These are phyloP conservation scores for Seriola dumerili DNA, from an alignment of 2,113 vertebrate genomes.

Conservation along the genomic window DNA sequence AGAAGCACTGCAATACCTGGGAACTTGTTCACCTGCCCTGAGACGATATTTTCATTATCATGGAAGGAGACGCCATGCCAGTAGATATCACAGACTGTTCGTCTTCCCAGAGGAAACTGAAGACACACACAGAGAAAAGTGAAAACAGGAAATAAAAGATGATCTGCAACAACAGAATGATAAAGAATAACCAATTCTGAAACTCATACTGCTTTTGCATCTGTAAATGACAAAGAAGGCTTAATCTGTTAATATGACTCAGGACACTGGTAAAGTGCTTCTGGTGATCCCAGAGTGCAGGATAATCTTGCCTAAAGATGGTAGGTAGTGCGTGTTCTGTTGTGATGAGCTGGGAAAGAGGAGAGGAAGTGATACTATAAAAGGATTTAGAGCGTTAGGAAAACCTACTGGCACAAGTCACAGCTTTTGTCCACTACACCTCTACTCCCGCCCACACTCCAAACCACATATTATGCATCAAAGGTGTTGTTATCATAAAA, in stretches of 20 bases:
- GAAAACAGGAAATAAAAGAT: not conserved
- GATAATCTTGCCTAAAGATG: conserved; percentile 60
- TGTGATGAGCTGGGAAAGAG: conserved; percentile 41
- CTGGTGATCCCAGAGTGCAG: conserved; percentile 8
- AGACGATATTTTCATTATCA: conserved; percentile 91
- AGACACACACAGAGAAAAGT: not conserved
- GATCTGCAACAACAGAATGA: not conserved
- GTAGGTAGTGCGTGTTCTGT: conserved; percentile 34
- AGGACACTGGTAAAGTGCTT: not conserved
- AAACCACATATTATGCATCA: not conserved
- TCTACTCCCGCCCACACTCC: not conserved
- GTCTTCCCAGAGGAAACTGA: conserved; percentile 93
- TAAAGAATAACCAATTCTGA: not conserved
- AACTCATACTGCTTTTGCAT: not conserved
- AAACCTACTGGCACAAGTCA: conserved; percentile 31
- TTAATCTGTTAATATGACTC: conserved; percentile 36
- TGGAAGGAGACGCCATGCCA: conserved; percentile 98
- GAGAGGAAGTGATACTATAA: conserved; percentile 45
- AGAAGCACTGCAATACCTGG: conserved; percentile 87
- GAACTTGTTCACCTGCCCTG: conserved; percentile 98
- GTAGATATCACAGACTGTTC: conserved; percentile 95
- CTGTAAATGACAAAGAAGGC: not conserved
- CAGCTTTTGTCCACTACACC: conserved; percentile 15
- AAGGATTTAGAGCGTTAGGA: conserved; percentile 38
- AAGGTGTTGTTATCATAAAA: too few species aligned